Evolutionary conservation across 2,113 vertebrate genomes (phyloP).

Genomic region (Empidonax traillii): DNA sequence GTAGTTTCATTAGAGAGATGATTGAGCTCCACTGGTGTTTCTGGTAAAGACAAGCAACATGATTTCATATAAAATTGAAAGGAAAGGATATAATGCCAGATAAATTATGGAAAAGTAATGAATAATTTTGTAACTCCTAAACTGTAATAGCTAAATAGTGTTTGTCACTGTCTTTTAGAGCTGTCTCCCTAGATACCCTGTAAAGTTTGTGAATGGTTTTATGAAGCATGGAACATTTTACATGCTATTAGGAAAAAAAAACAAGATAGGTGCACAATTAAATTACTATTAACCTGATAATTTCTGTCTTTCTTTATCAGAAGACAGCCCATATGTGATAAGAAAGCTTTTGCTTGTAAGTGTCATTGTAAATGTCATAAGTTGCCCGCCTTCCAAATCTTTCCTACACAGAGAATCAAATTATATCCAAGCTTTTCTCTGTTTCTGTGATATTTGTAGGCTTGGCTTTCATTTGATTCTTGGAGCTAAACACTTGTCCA

Average conservation of each 20-base stretch:
- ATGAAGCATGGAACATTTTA: neutral
- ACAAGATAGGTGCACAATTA: neutral
- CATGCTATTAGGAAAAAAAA: neutral
- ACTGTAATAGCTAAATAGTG: neutral
- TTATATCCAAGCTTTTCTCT: neutral
- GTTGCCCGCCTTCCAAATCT: neutral
- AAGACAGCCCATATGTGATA: neutral
- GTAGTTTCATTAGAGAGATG: neutral
- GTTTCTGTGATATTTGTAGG: neutral
- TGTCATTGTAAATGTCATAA: neutral
- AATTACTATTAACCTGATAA: neutral
- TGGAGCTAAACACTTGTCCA: neutral
- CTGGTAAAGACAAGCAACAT: neutral
- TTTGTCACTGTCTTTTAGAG: neutral
- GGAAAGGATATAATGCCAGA: neutral
- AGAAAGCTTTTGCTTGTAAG: neutral
- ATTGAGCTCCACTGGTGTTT: neutral
- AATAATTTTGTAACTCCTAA: neutral
- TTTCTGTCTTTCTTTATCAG: neutral
- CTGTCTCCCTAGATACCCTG: neutral
- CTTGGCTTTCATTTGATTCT: neutral
- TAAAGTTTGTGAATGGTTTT: neutral
- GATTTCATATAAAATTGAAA: neutral
- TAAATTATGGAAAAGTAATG: constrained; percentile 4
- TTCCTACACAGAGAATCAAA: neutral